A percentile compares a stretch with the other conserved stretches of the same genome.
These are phyloP conservation scores for Crocallis elinguaria DNA, from an alignment of 2,888 invertebrate genomes.

Conservation along the genomic window DNA sequence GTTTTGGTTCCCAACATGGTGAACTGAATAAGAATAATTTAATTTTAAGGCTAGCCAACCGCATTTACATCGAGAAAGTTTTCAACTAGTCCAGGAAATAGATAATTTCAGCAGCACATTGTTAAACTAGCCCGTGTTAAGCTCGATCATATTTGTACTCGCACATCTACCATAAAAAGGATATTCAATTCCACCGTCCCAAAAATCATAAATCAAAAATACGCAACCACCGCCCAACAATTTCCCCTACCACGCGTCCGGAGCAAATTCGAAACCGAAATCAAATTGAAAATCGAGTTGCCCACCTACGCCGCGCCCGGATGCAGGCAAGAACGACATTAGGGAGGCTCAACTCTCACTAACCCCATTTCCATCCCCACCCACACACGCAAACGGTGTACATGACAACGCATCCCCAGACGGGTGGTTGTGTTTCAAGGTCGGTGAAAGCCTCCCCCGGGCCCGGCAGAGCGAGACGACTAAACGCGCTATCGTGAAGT, in stretches of 20 bases:
- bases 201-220: slow-evolving; percentile 35
- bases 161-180: slow-evolving; percentile 14
- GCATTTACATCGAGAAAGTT: no score
- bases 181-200: slow-evolving; percentile 24
- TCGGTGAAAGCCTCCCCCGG: slow-evolving; percentile 65
- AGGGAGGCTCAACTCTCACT: slow-evolving; percentile 55
- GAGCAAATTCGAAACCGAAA: slow-evolving; percentile 59
- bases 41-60: no score
- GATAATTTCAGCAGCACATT: slow-evolving; percentile 1
- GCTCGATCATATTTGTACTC: slow-evolving; percentile 20
- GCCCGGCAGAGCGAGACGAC: slow-evolving; percentile 62
- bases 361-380: slow-evolving; percentile 69
- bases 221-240: slow-evolving; percentile 39
- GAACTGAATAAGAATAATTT: no score
- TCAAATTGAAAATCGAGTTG: slow-evolving; percentile 72
- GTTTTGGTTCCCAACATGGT: no score
- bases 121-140: not conserved
- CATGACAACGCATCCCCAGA: slow-evolving; percentile 65
- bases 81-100: not conserved
- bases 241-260: slow-evolving; percentile 47
- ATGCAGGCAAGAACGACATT: slow-evolving; percentile 81
- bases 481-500: slow-evolving; percentile 66
- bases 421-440: slow-evolving; percentile 77
- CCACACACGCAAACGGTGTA: slow-evolving; percentile 45
- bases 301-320: slow-evolving; percentile 64